phyloP scores from a whole-genome alignment of 2,113 vertebrate genomes.

The Rhodinocichla rosea region DNA sequence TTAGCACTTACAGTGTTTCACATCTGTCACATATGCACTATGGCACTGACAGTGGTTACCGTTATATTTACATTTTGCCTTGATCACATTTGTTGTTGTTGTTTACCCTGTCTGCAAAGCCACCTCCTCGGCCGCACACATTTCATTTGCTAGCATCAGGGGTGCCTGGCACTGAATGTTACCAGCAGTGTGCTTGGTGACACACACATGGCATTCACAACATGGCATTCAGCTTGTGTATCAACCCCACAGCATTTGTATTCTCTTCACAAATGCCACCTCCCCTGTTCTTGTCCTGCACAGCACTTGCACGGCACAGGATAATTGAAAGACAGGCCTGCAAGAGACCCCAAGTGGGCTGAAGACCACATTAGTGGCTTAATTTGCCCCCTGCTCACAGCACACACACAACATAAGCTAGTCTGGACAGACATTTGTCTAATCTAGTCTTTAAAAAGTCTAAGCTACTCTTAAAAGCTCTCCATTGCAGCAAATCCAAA shows the following conservation, averaged over 20 bases:
- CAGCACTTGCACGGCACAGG: not conserved
- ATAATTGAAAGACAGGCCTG: not conserved
- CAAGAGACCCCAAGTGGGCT: not conserved
- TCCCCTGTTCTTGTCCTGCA: not conserved
- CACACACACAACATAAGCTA: not conserved
- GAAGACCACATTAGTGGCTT: not conserved
- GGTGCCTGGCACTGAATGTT: not conserved
- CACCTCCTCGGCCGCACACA: conserved; percentile 34
- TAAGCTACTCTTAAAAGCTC: conserved; percentile 31
- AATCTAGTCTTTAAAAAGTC: conserved; percentile 56
- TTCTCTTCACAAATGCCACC: not conserved
- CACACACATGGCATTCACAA: not conserved
- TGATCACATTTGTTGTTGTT: conserved; percentile 32
- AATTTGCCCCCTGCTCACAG: not conserved
- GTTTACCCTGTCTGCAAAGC: conserved; percentile 42
- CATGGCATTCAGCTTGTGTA: not conserved
- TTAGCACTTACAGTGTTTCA: conserved; percentile 65
- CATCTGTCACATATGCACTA: conserved; percentile 61
- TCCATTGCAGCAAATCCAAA: conserved; percentile 27
- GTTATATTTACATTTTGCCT: conserved; percentile 56
- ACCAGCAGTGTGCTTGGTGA: not conserved
- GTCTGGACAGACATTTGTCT: conserved; percentile 36
- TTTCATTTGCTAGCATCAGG: not conserved
- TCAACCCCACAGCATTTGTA: not conserved
- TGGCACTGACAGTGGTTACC: conserved; percentile 60